Evolutionary conservation across 2,113 vertebrate species (phyloP), one percentile per base, ranked within the genome.

Genomic region (Cynocephalus volans): DNA sequence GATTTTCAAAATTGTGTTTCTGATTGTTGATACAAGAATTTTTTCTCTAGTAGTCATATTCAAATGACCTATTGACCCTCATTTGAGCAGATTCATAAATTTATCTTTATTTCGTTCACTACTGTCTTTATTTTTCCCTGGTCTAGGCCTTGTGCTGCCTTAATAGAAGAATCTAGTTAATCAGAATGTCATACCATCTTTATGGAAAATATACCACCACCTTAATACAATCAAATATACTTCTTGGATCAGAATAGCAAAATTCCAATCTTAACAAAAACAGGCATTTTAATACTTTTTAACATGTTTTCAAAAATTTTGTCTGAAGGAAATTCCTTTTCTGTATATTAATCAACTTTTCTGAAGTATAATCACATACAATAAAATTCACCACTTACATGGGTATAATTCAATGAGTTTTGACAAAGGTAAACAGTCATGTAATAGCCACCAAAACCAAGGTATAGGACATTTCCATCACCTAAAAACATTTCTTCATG

Each of bases 1-100:
- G 23, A 82, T 48, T 58, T 95, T 93, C 58, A 85, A 92, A 93
- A 89, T 31, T n/a, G 3, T 83, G 31, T 92, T 92, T 70, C 62
- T 41, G 54, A 80, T 80, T 70, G 28, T 79, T 87, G 50, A 89
- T 28, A 56, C 17, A 58, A 81, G 28, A 93, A 3, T 45, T n/a
- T 54, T 95, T 93, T 92, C 88, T 64, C 72, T 56, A 18, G 12
- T 69, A 77, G 36, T 84, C 69, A 65, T 50, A 77, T n/a, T n/a
- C 76, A 89, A 58, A 79, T 93, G 84, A 88, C 15, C 62, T 56
- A 45, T 3, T 92, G 45, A 15, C 82, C 95, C 50, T 95, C 75
- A 19, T 54, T 85, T 95, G 36, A 92, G 19, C 52, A 70, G 52
- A 87, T 87, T 92, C 69, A 62, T 79, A 69, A 5, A 84, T 83